Percentiles rank a stretch among this genome's conserved stretches.
phyloP scores from a whole-genome alignment of 2,797 vertebrate genomes.

The Coendou prehensilis region DNA sequence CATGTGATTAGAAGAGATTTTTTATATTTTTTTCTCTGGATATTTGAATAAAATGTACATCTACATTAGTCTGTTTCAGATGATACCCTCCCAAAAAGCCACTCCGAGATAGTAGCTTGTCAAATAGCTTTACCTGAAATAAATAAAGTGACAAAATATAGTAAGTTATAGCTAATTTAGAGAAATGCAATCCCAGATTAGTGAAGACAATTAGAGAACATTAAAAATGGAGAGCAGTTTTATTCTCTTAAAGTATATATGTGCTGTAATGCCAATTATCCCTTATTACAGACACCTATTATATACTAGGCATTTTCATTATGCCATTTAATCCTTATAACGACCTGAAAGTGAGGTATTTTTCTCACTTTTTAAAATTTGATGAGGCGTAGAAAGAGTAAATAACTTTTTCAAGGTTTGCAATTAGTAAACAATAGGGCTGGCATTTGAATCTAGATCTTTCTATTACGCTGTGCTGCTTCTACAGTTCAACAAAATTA shows the following conservation, averaged over 20 bases:
- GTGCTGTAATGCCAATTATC: neutral
- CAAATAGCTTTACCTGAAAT: constrained; percentile 22
- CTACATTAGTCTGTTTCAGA: neutral
- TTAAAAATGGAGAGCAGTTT: constrained; percentile 33
- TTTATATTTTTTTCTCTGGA: neutral
- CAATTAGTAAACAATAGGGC: constrained; percentile 53
- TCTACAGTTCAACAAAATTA: constrained; percentile 36
- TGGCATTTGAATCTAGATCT: constrained; percentile 61
- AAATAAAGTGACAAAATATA: constrained; percentile 36
- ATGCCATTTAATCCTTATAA: constrained; percentile 53
- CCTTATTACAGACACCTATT: constrained; percentile 15
- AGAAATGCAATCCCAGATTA: neutral
- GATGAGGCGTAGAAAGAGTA: constrained; percentile 18
- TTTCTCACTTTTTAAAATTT: constrained; percentile 54
- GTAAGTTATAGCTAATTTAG: constrained; percentile 52
- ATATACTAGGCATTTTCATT: neutral
- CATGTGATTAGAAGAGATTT: constrained; percentile 53
- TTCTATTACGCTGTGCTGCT: neutral
- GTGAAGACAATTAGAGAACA: constrained; percentile 26
- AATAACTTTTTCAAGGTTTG: constrained; percentile 37
- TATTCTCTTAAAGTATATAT: neutral
- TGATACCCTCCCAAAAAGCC: neutral
- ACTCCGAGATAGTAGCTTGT: constrained; percentile 32
- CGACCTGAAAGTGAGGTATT: constrained; percentile 12
- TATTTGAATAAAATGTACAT: constrained; percentile 36